Evolutionary conservation across 1,140 invertebrate genomes (phyloP).

Genomic region (Anoplophora glabripennis): DNA sequence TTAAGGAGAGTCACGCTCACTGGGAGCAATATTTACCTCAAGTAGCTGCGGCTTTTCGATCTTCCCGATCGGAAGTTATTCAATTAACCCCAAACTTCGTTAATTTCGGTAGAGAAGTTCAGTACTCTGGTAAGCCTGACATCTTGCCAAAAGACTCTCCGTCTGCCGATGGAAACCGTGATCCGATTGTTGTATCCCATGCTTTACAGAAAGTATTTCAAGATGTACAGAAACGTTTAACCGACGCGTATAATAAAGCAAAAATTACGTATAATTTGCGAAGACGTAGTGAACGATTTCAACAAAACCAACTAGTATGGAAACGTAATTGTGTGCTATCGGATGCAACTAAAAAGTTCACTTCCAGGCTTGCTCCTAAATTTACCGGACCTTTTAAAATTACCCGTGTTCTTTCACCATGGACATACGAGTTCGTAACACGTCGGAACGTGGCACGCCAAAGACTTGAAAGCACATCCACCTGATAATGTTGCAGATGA

Average conservation of each 20-base stretch:
- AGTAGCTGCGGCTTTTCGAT: conserved; percentile 35
- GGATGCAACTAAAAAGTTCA: conserved; percentile 17
- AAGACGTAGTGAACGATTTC: neutral
- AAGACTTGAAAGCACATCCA: conserved; percentile 16
- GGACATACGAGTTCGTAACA: conserved; percentile 7
- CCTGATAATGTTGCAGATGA: neutral
- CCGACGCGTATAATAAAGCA: neutral
- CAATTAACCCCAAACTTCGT: conserved; percentile 34
- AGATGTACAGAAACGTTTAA: neutral
- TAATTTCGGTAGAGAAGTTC: conserved; percentile 17
- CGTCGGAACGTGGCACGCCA: conserved; percentile 2
- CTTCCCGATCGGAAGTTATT: conserved; percentile 38
- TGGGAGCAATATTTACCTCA: conserved; percentile 38
- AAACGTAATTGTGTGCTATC: conserved; percentile 16
- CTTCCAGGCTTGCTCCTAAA: conserved; percentile 14
- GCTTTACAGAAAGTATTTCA: neutral
- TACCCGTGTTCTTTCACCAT: conserved; percentile 7
- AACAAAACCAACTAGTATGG: neutral
- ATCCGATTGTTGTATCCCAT: too few relatives aligned
- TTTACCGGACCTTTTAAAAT: conserved; percentile 19
- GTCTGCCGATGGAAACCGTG: too few relatives aligned
- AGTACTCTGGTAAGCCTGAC: neutral
- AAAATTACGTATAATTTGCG: neutral
- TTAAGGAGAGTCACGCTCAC: conserved; percentile 34
- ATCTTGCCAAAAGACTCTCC: neutral